Conservation (phyloP, 2,797 vertebrate genomes). For the Semotilus atromaculatus region DNA sequence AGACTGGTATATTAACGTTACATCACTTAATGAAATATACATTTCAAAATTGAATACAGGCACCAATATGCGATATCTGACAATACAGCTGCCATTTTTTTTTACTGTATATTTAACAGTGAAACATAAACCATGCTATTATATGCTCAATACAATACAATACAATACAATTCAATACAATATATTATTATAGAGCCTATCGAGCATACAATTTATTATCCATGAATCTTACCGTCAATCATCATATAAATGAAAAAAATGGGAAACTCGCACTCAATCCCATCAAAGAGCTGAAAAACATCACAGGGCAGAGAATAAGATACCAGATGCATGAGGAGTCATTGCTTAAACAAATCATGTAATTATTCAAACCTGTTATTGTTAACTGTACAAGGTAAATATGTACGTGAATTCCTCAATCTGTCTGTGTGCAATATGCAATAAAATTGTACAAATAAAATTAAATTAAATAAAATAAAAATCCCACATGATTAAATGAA, state of each 20-base stretch:
- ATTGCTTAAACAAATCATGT: slow-evolving; percentile 11
- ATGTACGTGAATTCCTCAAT: not conserved
- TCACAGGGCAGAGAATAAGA: slow-evolving; percentile 44
- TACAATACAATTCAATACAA: too few relatives aligned
- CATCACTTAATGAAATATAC: not conserved
- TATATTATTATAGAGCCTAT: not conserved
- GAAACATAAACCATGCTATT: not conserved
- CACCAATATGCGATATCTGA: not conserved
- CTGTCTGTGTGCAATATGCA: not conserved
- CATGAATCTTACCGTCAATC: slow-evolving; percentile 91
- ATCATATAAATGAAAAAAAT: slow-evolving; percentile 98
- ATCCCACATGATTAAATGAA: not conserved
- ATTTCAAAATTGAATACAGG: not conserved
- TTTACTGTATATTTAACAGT: too few relatives aligned
- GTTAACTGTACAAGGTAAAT: not conserved
- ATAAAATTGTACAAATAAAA: not conserved
- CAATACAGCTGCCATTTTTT: not conserved
- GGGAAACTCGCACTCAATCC: slow-evolving; percentile 98
- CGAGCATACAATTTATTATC: not conserved
- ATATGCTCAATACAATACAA: too few relatives aligned
- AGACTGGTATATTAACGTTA: not conserved
- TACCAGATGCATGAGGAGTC: not conserved
- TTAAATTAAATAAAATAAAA: not conserved
- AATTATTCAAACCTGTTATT: not conserved
- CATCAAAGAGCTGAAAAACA: slow-evolving; percentile 92